Evolutionary conservation across 2,888 invertebrate species (phyloP).

Genomic region (Drosophila nr. fundita): DNA sequence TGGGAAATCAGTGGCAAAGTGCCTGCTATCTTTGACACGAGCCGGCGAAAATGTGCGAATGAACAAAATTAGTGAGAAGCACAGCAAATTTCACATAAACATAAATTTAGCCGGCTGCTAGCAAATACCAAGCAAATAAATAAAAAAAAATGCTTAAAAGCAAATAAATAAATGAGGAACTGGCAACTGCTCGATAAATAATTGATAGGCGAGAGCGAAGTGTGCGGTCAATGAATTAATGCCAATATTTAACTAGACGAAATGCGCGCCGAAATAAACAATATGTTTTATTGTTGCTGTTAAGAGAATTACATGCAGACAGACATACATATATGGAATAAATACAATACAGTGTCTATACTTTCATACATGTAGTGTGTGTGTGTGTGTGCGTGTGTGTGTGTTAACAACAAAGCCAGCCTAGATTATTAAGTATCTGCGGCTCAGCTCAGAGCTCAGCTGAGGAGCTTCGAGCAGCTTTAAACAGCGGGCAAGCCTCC

Average conservation of each 20-base stretch:
- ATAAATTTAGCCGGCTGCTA: conserved; percentile 1
- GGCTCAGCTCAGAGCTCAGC: conserved; percentile 11
- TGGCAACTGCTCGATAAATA: conserved; percentile 6
- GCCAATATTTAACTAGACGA: conserved; percentile 48
- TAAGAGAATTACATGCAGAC: background rate
- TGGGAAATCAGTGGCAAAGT: background rate
- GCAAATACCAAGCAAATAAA: background rate
- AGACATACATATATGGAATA: background rate
- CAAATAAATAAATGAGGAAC: conserved; percentile 10
- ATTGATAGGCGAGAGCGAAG: conserved; percentile 29
- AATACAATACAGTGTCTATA: background rate
- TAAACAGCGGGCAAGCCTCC: conserved; percentile 49
- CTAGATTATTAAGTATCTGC: conserved; percentile 52
- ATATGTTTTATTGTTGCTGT: conserved; percentile 14
- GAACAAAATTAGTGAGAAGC: background rate
- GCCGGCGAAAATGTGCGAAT: background rate
- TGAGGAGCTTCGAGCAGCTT: conserved; percentile 39
- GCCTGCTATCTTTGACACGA: background rate
- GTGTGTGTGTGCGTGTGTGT: conserved; percentile 7
- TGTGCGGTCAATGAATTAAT: conserved; percentile 46
- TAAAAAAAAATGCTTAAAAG: background rate
- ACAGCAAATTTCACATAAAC: conserved; percentile 1
- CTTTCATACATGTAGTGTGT: background rate
- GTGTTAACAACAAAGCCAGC: conserved; percentile 35
- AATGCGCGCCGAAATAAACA: conserved; percentile 54